Evolutionary conservation across 2,888 invertebrate genomes (phyloP).

Genomic region (Chrysina gloriosa): DNA sequence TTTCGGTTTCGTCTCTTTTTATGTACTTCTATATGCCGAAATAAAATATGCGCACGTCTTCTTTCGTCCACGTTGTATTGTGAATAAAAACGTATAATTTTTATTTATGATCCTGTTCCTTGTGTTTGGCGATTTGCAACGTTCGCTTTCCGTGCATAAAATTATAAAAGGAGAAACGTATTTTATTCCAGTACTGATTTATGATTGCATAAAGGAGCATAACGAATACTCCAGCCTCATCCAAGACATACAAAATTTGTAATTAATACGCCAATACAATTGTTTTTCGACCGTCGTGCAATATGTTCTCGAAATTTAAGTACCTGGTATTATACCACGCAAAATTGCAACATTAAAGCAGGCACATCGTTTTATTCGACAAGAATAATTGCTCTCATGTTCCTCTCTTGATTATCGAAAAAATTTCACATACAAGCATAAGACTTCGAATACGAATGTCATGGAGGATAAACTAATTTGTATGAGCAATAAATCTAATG

Average conservation of each 20-base stretch:
- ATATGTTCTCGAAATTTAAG: slow-evolving; percentile 18
- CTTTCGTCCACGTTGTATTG: slow-evolving; percentile 42
- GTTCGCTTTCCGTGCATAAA: slow-evolving; percentile 43
- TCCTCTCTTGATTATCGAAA: too few species aligned
- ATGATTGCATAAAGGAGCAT: slow-evolving; percentile 36
- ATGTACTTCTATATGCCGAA: slow-evolving; percentile 30
- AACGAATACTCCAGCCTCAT: slow-evolving; percentile 26
- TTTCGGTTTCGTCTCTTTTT: slow-evolving; percentile 27
- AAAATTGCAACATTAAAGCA: neutral
- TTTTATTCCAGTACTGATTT: slow-evolving; percentile 43
- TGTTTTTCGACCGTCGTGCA: slow-evolving; percentile 14
- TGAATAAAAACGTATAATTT: slow-evolving; percentile 50
- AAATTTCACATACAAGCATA: too few species aligned
- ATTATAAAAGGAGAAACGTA: slow-evolving; percentile 41
- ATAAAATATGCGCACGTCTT: slow-evolving; percentile 38
- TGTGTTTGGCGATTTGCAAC: slow-evolving; percentile 51
- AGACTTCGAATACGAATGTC: too few species aligned
- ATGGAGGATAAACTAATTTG: too few species aligned
- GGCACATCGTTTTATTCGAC: neutral
- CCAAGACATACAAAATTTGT: slow-evolving; percentile 29
- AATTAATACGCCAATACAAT: slow-evolving; percentile 29
- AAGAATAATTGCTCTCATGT: too few species aligned
- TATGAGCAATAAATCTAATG: too few species aligned
- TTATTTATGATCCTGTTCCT: slow-evolving; percentile 49
- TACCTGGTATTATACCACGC: neutral